Percentiles rank a stretch among this genome's conserved stretches.
phyloP scores from a whole-genome alignment of 2,797 vertebrate species.

The Microcaecilia unicolor region DNA sequence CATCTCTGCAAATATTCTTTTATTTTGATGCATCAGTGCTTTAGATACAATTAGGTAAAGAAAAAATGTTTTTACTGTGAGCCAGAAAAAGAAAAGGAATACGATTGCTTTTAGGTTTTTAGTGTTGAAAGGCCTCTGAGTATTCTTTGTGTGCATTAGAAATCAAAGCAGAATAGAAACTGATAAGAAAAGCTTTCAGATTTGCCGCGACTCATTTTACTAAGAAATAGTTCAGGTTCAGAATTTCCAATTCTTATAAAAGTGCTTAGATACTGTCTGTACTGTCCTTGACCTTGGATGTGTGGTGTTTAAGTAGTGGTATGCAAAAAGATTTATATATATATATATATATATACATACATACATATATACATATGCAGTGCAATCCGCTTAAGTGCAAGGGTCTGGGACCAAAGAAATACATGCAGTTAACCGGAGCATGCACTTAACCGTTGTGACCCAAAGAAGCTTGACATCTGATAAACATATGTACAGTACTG shows the following conservation, averaged over 20 bases:
- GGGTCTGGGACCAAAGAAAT: no score
- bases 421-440: no score
- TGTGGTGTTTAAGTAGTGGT: background rate
- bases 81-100: background rate
- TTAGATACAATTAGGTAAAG: background rate
- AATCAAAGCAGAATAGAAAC: fast-evolving
- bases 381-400: no score
- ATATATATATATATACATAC: no score
- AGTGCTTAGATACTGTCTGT: no score
- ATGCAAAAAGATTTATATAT: background rate
- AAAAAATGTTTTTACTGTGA: background rate
- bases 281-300: background rate
- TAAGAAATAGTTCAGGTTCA: background rate
- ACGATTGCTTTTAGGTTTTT: background rate
- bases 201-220: background rate
- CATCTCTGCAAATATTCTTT: background rate
- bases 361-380: no score
- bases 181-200: background rate
- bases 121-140: no score
- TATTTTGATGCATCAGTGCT: background rate
- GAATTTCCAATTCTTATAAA: background rate
- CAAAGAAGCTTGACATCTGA: no score
- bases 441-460: no score
- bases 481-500: no score
- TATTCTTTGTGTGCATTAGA: background rate